These are phyloP conservation scores for Oedothorax gibbosus DNA, from an alignment of 1,140 invertebrate species.

Conservation along the genomic window DNA sequence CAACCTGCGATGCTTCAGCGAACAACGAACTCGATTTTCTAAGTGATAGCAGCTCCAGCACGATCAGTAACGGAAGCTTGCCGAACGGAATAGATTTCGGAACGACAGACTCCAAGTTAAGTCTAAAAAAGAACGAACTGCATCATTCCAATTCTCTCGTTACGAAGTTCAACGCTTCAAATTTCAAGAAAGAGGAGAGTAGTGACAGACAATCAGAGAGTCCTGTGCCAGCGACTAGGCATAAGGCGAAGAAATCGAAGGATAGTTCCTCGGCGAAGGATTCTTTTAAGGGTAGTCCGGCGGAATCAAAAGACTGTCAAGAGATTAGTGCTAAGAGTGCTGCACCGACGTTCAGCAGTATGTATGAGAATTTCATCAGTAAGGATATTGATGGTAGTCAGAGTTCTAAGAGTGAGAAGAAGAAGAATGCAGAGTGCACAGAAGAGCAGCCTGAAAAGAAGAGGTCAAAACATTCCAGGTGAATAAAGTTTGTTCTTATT, in stretches of 20 bases:
- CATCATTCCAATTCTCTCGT: conserved; percentile 25
- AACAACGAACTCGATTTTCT: conserved; percentile 46
- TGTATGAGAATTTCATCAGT: conserved; percentile 60
- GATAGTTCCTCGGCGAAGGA: not conserved
- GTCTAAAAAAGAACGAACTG: conserved; percentile 27
- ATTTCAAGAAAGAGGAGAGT: conserved; percentile 69
- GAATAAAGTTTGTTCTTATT: not conserved
- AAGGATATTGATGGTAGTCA: conserved; percentile 12
- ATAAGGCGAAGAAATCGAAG: conserved; percentile 46
- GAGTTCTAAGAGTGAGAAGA: conserved; percentile 5
- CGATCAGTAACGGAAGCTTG: conserved; percentile 47
- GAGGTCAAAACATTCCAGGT: conserved; percentile 58
- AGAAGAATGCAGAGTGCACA: conserved; percentile 1
- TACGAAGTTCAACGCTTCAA: conserved; percentile 73
- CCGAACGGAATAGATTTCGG: conserved; percentile 3
- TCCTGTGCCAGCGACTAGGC: conserved; percentile 65
- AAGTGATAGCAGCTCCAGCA: conserved; percentile 54
- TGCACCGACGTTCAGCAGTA: conserved; percentile 54
- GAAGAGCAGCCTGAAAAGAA: conserved; percentile 48
- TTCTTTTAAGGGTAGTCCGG: conserved; percentile 1
- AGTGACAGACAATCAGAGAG: conserved; percentile 67
- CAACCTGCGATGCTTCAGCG: conserved; percentile 3
- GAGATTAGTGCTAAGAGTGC: conserved; percentile 19
- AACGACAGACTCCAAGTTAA: conserved; percentile 12
- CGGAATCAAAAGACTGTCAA: conserved; percentile 8